Conservation (phyloP, 2,797 vertebrate genomes). For the Tragopan temminckii region DNA sequence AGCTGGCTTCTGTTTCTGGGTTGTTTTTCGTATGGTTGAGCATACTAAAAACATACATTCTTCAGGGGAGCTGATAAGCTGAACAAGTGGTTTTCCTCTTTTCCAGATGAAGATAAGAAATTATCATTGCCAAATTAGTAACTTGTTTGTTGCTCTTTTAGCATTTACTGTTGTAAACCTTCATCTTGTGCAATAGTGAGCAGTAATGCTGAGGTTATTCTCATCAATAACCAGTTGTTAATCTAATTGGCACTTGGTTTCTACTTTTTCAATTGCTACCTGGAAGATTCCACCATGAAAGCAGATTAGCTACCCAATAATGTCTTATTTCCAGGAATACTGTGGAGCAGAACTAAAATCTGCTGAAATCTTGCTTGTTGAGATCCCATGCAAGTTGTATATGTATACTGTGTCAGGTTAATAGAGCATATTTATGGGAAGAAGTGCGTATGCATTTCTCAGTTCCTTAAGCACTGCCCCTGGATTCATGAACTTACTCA, state of each 20-base stretch:
- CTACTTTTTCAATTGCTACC: neutral
- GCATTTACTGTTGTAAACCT: neutral
- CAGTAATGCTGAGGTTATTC: neutral
- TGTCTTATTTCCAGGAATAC: neutral
- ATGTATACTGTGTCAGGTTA: neutral
- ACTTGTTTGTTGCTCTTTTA: slow-evolving; percentile 1
- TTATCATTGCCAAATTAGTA: slow-evolving; percentile 21
- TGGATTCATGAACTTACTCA: neutral
- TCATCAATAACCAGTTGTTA: neutral
- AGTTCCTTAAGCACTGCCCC: neutral
- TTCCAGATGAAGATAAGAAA: neutral
- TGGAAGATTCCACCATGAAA: neutral
- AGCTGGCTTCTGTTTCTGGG: neutral
- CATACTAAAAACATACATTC: too few relatives aligned
- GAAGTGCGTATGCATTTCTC: neutral
- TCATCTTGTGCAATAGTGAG: neutral
- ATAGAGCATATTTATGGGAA: neutral
- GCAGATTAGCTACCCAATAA: neutral
- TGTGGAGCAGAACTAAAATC: neutral
- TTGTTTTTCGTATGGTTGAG: neutral
- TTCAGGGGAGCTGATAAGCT: neutral
- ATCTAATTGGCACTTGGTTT: neutral
- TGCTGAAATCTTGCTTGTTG: neutral
- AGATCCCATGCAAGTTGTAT: neutral
- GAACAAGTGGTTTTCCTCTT: neutral